These are phyloP conservation scores for Drosophila burlai DNA, from an alignment of 1,140 invertebrate genomes.

Conservation along the genomic window DNA sequence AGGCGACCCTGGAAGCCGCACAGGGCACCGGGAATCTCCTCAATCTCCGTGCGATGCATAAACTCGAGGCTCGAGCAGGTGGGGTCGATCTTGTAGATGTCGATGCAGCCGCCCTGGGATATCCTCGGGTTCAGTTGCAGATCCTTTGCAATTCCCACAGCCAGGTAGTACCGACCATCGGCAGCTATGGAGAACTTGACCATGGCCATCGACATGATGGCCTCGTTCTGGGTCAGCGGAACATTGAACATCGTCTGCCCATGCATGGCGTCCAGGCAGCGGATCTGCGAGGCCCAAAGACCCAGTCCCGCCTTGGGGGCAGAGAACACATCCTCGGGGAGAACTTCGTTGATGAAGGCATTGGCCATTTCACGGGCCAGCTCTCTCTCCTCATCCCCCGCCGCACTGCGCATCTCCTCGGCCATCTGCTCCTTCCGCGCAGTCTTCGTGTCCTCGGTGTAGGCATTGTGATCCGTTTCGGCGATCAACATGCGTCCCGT, in stretches of 20 bases:
- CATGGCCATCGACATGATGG: constrained; percentile 93
- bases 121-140: constrained; percentile 92
- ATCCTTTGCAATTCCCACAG: constrained; percentile 95
- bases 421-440: constrained; percentile 93
- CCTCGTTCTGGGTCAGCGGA: constrained; percentile 97
- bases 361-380: constrained; percentile 98
- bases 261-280: constrained; percentile 95
- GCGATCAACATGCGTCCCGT: constrained; percentile 96
- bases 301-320: constrained; percentile 98
- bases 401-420: constrained; percentile 96
- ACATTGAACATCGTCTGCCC: constrained; percentile 92
- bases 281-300: constrained; percentile 98
- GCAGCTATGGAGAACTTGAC: constrained; percentile 85
- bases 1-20: constrained; percentile 96
- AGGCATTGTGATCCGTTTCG: constrained; percentile 99
- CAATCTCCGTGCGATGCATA: constrained; percentile 96
- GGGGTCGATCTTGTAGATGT: constrained; percentile 87
- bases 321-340: constrained; percentile 97
- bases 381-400: constrained; percentile 97
- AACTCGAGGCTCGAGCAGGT: constrained; percentile 94
- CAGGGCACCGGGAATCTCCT: constrained; percentile 96
- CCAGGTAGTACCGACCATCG: constrained; percentile 82
- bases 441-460: constrained; percentile 98
- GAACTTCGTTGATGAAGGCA: constrained; percentile 97
- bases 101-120: constrained; percentile 69